Evolutionary conservation across 2,888 invertebrate genomes (phyloP).

Genomic region (Ectobius pallidus): DNA sequence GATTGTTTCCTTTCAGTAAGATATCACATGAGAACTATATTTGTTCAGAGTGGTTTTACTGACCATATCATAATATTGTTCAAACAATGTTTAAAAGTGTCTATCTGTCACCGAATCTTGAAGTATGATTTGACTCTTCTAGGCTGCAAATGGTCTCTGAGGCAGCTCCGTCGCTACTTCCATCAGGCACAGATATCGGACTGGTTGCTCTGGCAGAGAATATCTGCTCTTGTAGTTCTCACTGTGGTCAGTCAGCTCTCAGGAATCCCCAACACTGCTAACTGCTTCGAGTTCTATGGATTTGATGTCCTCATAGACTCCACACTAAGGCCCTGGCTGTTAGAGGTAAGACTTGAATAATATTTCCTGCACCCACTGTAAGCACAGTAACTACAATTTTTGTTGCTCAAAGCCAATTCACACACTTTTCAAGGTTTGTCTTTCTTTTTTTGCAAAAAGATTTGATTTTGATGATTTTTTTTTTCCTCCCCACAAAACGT

Average conservation of each 20-base stretch:
- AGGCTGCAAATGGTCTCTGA: slow-evolving; percentile 88
- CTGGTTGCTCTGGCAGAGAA: slow-evolving; percentile 80
- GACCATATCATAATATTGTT: no score
- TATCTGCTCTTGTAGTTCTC: slow-evolving; percentile 74
- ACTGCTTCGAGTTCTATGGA: slow-evolving; percentile 89
- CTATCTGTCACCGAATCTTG: no score
- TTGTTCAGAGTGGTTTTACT: no score
- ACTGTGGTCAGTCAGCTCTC: slow-evolving; percentile 78
- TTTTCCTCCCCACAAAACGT: no score
- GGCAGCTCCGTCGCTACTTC: slow-evolving; percentile 77
- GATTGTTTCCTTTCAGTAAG: no score
- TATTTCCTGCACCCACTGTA: neutral
- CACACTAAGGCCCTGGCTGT: slow-evolving; percentile 82
- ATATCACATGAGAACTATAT: no score
- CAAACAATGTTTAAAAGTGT: no score
- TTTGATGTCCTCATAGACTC: slow-evolving; percentile 89
- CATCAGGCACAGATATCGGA: slow-evolving; percentile 71
- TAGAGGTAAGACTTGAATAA: slow-evolving; percentile 83
- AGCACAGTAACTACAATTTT: neutral
- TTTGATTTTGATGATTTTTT: no score
- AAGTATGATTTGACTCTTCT: no score
- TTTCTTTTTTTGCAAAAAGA: no score
- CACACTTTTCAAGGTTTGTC: neutral
- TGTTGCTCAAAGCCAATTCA: neutral
- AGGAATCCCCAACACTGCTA: slow-evolving; percentile 71